A percentile compares a stretch with the other conserved stretches of the same genome.
Conservation (phyloP, 2,888 invertebrate species). For the Ichneumon xanthorius region DNA sequence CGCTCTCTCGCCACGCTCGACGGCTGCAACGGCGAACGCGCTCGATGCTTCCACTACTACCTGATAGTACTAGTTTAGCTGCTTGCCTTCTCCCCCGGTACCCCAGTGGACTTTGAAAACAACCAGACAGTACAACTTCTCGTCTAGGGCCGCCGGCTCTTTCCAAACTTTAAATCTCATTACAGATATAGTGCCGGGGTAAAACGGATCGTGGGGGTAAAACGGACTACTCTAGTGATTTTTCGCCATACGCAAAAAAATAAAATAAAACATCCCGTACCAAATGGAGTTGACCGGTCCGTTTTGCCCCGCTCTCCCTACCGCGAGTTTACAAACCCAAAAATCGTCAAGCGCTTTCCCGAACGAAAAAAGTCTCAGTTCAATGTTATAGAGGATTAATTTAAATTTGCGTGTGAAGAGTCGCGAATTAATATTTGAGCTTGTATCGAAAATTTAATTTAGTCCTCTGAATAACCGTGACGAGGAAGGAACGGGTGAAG, state of each 20-base stretch:
- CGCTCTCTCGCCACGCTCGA: slow-evolving; percentile 79
- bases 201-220: too few species aligned
- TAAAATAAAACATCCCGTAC: not conserved
- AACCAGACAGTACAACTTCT: slow-evolving; percentile 53
- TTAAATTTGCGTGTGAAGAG: not conserved
- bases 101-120: slow-evolving; percentile 14
- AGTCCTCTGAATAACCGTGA: slow-evolving; percentile 8
- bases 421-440: not conserved
- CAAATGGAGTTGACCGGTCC: too few species aligned
- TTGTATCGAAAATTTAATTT: not conserved
- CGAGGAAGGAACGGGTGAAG: not conserved
- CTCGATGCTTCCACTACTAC: slow-evolving; percentile 83
- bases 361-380: not conserved
- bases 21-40: slow-evolving; percentile 85
- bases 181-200: not conserved
- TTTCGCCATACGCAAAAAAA: not conserved
- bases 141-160: slow-evolving; percentile 13
- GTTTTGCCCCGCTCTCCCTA: too few species aligned
- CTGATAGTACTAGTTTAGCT: slow-evolving; percentile 66
- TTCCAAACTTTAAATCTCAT: slow-evolving; percentile 35
- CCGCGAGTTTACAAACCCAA: too few species aligned
- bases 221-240: too few species aligned
- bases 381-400: not conserved
- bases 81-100: slow-evolving; percentile 38
- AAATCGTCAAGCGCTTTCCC: not conserved